phyloP scores from a whole-genome alignment of 2,888 invertebrate species.

The Andrena haemorrhoa region DNA sequence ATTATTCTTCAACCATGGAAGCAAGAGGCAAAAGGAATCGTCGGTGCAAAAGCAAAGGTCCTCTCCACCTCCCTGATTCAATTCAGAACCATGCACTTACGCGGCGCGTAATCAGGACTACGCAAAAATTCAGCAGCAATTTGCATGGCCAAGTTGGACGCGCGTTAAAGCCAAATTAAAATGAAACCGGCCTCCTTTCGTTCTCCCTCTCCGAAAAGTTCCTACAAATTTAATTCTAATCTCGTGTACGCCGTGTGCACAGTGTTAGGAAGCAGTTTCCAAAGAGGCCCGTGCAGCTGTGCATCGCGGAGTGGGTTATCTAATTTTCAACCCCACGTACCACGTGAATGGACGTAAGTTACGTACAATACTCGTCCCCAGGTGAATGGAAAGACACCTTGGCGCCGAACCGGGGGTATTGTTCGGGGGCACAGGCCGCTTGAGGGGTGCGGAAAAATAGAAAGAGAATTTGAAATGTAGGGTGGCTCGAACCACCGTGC shows the following conservation, averaged over 20 bases:
- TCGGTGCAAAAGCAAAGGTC: too few relatives aligned
- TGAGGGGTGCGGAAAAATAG: conserved; percentile 33
- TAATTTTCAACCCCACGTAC: conserved; percentile 65
- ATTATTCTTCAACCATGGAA: too few relatives aligned
- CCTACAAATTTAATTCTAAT: conserved; percentile 54
- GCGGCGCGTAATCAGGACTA: background rate
- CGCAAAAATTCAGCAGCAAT: background rate
- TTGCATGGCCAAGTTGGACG: background rate
- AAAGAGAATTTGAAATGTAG: background rate
- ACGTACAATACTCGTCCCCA: conserved; percentile 53
- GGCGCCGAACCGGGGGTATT: conserved; percentile 46
- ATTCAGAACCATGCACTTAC: background rate
- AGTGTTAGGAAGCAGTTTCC: conserved; percentile 47
- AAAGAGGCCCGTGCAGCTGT: conserved; percentile 62
- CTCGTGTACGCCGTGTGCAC: conserved; percentile 4
- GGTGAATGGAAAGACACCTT: conserved; percentile 60
- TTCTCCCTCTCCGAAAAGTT: background rate
- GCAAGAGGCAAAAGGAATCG: too few relatives aligned
- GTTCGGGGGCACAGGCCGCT: conserved; percentile 33
- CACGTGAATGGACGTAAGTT: conserved; percentile 47
- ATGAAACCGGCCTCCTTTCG: background rate
- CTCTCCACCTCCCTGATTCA: too few relatives aligned
- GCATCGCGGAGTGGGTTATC: conserved; percentile 57
- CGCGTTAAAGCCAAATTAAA: background rate
- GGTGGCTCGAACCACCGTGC: conserved; percentile 34